Evolutionary conservation across 2,888 invertebrate species (phyloP), one percentile per base, ranked within the genome.

Genomic region (Andrena praecox): DNA sequence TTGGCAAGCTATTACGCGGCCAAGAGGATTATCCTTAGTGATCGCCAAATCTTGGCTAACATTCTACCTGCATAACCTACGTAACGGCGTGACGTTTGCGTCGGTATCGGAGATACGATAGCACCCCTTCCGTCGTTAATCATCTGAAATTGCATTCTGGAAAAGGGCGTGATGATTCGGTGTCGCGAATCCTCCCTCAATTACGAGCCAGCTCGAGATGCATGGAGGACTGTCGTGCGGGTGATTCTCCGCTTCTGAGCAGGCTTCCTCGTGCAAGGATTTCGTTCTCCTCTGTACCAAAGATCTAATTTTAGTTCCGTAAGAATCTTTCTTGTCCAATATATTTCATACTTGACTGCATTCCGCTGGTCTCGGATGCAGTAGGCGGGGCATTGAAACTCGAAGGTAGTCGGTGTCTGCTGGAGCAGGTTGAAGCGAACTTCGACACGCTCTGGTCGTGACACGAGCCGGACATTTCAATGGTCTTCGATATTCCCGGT

Each of bases 21-120:
- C 56, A 29, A 33, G 33, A 42, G 48, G 68, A 76, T 69, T 54
- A 62, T 69, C 75, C 52, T 75, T 82, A 66, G n/a, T 42, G 70
- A 75, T 78, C 68, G 83, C 35, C 67, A 66, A 75, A 80, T 76
- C 77, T 80, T 86, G 84, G 83, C 72, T 50, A 31, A 16, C 33
- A 54, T 64, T 86, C 60, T 70, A 66, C 6, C 48, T 29, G 66
- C 67, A 56, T 67, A 16, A 67, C 7, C 24, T 60, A 33, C 33
- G 42, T 60, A 75, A 68, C 60, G 29, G 10, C 10, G 67, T 29
- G 35, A 62, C 56, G 20, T 35, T 63, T n/a, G 62, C 12, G 56
- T 71, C 29, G 10, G 29, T 35, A 16, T 31, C 16, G 54, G 4
- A 31, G 12, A 48, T 24, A 62, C 56, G 42, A 16, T 5, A 42